phyloP scores from a whole-genome alignment of 2,797 vertebrate genomes.

The Clamator glandarius region DNA sequence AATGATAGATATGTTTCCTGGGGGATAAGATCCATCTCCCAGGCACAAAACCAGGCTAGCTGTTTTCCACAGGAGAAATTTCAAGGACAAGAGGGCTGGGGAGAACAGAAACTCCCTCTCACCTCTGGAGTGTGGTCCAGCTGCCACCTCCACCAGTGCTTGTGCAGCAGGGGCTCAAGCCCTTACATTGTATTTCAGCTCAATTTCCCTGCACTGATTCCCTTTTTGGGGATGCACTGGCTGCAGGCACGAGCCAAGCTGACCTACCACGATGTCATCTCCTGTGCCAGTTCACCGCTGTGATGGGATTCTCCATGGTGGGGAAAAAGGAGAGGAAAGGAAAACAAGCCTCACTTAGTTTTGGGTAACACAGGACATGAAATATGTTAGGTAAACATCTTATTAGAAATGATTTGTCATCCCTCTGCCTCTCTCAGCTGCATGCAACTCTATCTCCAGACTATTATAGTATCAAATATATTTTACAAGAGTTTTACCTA shows the following conservation, averaged over 20 bases:
- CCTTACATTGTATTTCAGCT: neutral
- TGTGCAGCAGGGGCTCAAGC: neutral
- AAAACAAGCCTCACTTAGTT: neutral
- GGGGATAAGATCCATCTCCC: conserved; percentile 62
- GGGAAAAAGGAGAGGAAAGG: neutral
- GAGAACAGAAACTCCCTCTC: neutral
- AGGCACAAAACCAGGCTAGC: neutral
- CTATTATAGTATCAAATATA: conserved; percentile 87
- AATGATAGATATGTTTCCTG: conserved; percentile 67
- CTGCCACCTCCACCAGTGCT: neutral
- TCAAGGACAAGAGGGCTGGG: conserved; percentile 6
- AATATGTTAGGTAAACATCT: conserved; percentile 68
- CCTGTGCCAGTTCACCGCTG: neutral
- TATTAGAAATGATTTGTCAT: conserved; percentile 79
- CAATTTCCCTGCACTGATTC: neutral
- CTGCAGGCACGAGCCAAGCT: neutral
- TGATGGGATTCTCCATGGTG: neutral
- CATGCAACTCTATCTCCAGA: conserved; percentile 81
- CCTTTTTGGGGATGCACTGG: fast-evolving
- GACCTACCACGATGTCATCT: neutral
- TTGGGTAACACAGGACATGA: conserved; percentile 7
- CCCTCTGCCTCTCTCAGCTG: conserved; percentile 70
- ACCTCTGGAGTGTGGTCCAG: neutral
- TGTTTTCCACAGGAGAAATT: neutral
- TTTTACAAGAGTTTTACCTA: conserved; percentile 87